These are phyloP conservation scores for Macrotus californicus DNA, from an alignment of 2,113 vertebrate species.

Conservation along the genomic window DNA sequence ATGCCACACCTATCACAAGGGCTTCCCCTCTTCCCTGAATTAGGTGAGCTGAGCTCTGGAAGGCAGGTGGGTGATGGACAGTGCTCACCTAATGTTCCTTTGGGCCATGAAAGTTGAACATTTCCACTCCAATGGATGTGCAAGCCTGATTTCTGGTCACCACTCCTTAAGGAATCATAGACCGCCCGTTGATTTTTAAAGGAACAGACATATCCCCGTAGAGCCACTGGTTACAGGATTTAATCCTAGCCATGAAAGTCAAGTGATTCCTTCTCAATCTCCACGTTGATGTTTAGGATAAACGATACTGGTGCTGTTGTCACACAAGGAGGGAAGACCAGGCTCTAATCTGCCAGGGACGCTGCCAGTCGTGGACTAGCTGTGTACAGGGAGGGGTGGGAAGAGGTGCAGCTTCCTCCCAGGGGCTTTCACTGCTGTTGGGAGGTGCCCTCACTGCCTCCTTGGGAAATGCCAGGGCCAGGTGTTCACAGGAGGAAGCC, in stretches of 20 bases:
- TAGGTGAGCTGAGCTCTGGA: not conserved
- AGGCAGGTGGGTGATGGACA: not conserved
- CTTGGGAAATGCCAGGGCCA: not conserved
- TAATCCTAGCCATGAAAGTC: not conserved
- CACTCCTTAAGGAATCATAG: not conserved
- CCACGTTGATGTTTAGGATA: not conserved
- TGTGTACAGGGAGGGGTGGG: not conserved
- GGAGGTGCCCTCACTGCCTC: not conserved
- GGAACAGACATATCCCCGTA: not conserved
- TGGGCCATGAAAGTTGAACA: not conserved
- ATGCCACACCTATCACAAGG: not conserved
- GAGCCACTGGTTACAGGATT: not conserved
- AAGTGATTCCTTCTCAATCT: not conserved
- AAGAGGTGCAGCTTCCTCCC: not conserved
- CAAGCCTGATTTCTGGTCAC: not conserved
- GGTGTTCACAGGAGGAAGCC: not conserved
- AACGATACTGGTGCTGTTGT: not conserved
- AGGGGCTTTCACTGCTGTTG: not conserved
- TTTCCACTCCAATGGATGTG: not conserved
- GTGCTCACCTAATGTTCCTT: not conserved
- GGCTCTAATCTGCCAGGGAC: not conserved
- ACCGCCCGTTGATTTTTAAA: not conserved
- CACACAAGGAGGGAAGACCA: not conserved
- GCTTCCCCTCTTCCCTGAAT: not conserved
- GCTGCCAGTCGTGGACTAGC: not conserved